Evolutionary conservation across 2,888 invertebrate genomes (phyloP).

Genomic region (Lamellibrachia columna): DNA sequence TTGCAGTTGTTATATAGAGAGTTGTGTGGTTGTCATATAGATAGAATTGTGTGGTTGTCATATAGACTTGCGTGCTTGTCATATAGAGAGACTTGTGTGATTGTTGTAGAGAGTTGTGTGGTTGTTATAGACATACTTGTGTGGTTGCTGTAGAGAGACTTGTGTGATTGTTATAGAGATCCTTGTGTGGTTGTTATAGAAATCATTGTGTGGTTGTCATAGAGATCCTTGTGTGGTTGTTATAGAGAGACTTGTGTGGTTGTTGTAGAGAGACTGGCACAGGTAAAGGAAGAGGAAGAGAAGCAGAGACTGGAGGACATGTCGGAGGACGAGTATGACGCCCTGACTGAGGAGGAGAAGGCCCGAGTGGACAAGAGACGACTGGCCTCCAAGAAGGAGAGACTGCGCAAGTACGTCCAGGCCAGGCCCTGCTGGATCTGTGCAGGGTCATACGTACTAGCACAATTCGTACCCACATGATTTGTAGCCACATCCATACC

Average conservation of each 20-base stretch:
- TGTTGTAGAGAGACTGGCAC: not conserved
- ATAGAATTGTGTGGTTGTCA: not conserved
- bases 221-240: not conserved
- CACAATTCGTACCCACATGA: too few species aligned
- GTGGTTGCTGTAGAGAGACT: not conserved
- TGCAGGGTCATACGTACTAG: too few species aligned
- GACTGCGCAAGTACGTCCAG: conserved; percentile 56
- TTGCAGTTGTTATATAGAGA: not conserved
- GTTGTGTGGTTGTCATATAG: not conserved
- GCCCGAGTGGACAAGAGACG: conserved; percentile 61
- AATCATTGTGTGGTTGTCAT: not conserved
- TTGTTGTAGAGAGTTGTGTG: not conserved
- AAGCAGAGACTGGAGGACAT: conserved; percentile 62
- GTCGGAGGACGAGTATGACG: conserved; percentile 66
- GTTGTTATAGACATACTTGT: not conserved
- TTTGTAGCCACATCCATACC: too few species aligned
- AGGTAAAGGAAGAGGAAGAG: conserved; percentile 41
- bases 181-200: not conserved
- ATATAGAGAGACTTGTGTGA: too few species aligned
- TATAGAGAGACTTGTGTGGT: not conserved
- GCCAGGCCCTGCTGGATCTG: too few species aligned
- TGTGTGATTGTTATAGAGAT: not conserved
- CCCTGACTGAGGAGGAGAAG: conserved; percentile 60
- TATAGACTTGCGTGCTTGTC: too few species aligned
- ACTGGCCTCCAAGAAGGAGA: conserved; percentile 61